Evolutionary conservation across 2,113 vertebrate species (phyloP), one percentile per base, ranked within the genome.

Genomic region (Paramisgurnus dabryanus): DNA sequence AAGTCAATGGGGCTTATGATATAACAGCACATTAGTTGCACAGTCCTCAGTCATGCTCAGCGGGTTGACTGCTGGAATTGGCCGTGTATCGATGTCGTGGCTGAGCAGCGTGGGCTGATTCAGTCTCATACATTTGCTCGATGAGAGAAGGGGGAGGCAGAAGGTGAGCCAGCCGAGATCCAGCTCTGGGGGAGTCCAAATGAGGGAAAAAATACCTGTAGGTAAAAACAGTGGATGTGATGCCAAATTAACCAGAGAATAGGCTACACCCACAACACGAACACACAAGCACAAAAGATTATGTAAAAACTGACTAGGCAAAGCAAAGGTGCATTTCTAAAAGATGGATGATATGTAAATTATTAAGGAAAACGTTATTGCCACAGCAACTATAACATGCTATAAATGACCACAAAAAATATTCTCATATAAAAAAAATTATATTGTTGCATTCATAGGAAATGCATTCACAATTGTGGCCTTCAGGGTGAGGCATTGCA

Each of bases 121-220:
- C 95, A 90, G 93, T 92, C 89, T 97, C 95, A 79, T 94, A 96
- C 89, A 93, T 91, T 88, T 94, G 94, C 88, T 97, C 95, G 91
- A 98, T 91, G 88, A 95, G 95, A 91, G 90, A 89, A 13, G 95
- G 93, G 87, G 95, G 95, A 90, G 95, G 95, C 90, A 96, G 96
- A 89, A 98, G 94, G 89, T 96, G 96, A 91, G 95, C 93, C 86
- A 94, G 94, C 87, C 95, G 95, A 93, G 94, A 95, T 93, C 96
- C 96, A 87, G 92, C 93, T 92, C 93, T 91, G 89, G 96, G 94
- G 90, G 94, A 92, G 88, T 97, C 96, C 95, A 97, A 89, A 92
- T 95, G 93, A 84, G 96, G 93, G 93, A 97, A 97, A 93, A 96
- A 97, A 96, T 95, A 98, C 95, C 97, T 98, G 91, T 94, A 94